phyloP scores from a whole-genome alignment of 2,888 invertebrate genomes.

The Terebella lapidaria region DNA sequence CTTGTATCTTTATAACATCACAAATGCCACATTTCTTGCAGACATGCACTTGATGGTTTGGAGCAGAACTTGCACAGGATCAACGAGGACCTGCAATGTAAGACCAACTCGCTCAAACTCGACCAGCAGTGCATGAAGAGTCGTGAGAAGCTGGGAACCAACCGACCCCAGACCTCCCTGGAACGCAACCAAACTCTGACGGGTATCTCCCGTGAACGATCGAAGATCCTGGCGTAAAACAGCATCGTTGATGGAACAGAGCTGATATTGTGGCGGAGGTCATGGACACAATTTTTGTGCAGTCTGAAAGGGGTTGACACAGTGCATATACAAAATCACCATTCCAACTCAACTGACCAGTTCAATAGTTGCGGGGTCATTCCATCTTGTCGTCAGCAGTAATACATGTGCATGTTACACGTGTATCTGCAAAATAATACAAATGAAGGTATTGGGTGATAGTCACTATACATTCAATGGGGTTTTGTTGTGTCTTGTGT shows the following conservation, averaged over 20 bases:
- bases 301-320: not conserved
- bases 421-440: no score
- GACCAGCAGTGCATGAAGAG: constrained; percentile 50
- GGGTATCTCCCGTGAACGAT: constrained; percentile 17
- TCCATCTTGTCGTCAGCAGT: no score
- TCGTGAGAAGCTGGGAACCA: constrained; percentile 43
- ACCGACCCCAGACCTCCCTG: constrained; percentile 19
- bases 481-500: no score
- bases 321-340: not conserved
- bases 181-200: constrained; percentile 22
- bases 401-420: no score
- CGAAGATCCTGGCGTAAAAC: constrained; percentile 10
- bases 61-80: constrained; percentile 51
- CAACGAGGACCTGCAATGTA: constrained; percentile 50
- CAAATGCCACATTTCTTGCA: constrained; percentile 31
- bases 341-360: no score
- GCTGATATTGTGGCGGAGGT: not conserved
- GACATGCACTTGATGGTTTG: constrained; percentile 51
- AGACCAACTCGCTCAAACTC: constrained; percentile 50
- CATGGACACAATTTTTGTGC: not conserved
- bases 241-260: not conserved
- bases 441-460: no score
- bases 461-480: no score
- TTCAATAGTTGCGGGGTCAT: no score
- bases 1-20: no score